These are phyloP conservation scores for Cyanoderma ruficeps DNA, from an alignment of 2,113 vertebrate genomes.

Conservation along the genomic window DNA sequence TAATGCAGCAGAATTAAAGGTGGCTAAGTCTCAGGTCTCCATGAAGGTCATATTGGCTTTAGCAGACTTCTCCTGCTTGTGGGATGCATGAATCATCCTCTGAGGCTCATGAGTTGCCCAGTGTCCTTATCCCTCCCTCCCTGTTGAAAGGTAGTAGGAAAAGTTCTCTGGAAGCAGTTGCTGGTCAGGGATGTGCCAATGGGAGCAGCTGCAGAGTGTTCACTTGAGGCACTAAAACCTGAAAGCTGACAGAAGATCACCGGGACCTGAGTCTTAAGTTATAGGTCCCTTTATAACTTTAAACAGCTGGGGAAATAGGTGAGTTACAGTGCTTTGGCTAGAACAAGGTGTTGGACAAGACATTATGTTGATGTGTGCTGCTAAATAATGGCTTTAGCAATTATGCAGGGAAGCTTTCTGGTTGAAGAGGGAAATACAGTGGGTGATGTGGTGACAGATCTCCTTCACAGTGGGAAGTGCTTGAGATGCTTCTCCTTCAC, in stretches of 20 bases:
- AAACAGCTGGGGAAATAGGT: neutral
- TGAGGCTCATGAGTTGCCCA: neutral
- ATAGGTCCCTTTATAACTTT: too few relatives aligned
- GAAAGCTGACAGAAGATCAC: neutral
- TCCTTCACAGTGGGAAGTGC: accelerated
- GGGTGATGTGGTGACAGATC: accelerated
- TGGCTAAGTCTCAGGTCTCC: neutral
- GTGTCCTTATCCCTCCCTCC: neutral
- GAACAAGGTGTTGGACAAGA: neutral
- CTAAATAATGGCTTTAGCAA: neutral
- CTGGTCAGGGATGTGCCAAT: accelerated
- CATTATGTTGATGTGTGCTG: neutral
- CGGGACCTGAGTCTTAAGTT: neutral
- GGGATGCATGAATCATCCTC: neutral
- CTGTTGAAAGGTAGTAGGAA: neutral
- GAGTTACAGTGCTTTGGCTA: neutral
- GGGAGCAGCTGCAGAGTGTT: neutral
- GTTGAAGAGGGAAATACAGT: neutral
- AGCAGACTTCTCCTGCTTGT: neutral
- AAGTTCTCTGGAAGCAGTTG: neutral
- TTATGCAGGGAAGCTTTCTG: accelerated
- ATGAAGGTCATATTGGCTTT: neutral
- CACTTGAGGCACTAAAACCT: neutral
- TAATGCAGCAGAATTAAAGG: neutral
- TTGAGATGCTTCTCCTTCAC: neutral